Evolutionary conservation across 2,113 vertebrate genomes (phyloP), one percentile per base, ranked within the genome.

Genomic region (Caloenas nicobarica): DNA sequence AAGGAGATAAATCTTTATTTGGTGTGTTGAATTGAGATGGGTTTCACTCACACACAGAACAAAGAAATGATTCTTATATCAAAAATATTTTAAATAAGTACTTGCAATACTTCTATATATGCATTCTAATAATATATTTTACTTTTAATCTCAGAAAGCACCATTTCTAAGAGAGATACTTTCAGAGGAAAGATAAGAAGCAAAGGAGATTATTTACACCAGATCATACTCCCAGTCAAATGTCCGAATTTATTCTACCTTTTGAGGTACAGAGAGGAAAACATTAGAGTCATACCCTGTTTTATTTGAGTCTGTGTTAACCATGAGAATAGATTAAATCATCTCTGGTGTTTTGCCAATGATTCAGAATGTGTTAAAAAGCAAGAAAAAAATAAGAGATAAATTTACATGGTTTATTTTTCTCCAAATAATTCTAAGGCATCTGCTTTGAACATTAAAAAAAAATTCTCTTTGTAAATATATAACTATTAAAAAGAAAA

Each of bases 211-310:
- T 66, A 91, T 78, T 51, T 68, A 5, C 5, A 79, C 12, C 8
- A 91, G 82, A 29, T 70, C 13, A 79, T 17, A 53, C 11, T 21
- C 24, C 22, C 8, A 26, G 26, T 23, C 28, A 64, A 82, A 56
- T 29, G 4, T 16, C 4, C 11, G 14, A 26, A 9, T 84, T 95
- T 89, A 33, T 74, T 91, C 61, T 34, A 42, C 13, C 1, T 3
- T 68, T 87, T 1, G 3, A 85, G 60, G 7, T 60, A 57, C 18
- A 70, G 33, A 87, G 48, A 71, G 4, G 11, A 89, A 91, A 82
- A 68, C 2, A 9, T 19, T 10, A 2, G 3, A 54, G 10, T n/a
- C 2, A 42, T 31, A 86, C 1, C 1, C 3, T 31, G 2, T 48
- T 60, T 88, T 64, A 70, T 61, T 29, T 93, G 13, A 69, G 16